A percentile compares a stretch with the other conserved stretches of the same genome.
These are phyloP conservation scores for Masticophis lateralis DNA, from an alignment of 2,797 vertebrate species.

Conservation along the genomic window DNA sequence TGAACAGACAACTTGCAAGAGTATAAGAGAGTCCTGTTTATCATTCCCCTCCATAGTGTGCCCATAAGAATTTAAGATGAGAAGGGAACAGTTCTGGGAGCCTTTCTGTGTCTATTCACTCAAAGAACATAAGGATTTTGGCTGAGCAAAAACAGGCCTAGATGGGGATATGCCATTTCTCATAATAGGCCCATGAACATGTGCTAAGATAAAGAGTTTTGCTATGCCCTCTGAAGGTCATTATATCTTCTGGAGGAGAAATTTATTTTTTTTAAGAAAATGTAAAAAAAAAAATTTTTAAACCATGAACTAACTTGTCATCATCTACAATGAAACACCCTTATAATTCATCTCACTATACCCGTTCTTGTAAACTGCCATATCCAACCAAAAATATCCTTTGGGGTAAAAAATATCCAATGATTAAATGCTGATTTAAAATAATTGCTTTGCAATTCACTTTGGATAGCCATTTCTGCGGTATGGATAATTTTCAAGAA, in stretches of 20 bases:
- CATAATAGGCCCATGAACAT: not conserved
- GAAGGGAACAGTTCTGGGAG: no score
- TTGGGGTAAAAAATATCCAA: not conserved
- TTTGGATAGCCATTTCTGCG: not conserved
- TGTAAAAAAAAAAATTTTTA: not conserved
- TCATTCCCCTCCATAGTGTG: not conserved
- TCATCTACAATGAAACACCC: not conserved
- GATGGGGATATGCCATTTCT: not conserved
- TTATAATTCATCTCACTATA: not conserved
- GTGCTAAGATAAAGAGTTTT: not conserved
- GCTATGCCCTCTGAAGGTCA: not conserved
- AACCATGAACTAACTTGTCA: no score
- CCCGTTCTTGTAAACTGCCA: not conserved
- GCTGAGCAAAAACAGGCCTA: not conserved
- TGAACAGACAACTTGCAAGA: no score
- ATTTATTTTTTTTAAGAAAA: not conserved
- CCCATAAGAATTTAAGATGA: not conserved
- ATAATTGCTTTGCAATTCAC: not conserved
- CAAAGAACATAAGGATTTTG: not conserved
- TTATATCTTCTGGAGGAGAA: not conserved
- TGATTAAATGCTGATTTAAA: no score
- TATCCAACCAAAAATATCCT: not conserved
- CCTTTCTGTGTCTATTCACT: not conserved
- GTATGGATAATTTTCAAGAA: not conserved
- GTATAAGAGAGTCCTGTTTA: not conserved